Evolutionary conservation across 2,888 invertebrate species (phyloP), one percentile per base, ranked within the genome.

Genomic region (Epinotia demarniana): DNA sequence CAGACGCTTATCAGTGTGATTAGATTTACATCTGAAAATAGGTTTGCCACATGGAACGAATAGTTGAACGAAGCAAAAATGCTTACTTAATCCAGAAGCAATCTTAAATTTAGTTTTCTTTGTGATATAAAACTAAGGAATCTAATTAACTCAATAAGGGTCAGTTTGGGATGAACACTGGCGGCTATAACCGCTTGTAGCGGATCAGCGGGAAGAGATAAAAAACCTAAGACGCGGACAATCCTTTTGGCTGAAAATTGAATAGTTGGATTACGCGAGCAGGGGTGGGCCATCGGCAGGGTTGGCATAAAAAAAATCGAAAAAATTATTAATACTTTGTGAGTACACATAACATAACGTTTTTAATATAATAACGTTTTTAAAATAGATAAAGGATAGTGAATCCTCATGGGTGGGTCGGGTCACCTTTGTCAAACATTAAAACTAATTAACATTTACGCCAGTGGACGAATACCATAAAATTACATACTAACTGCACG

Each of bases 251-350:
- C 88, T 90, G 90, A 89, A 92, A 93, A 93, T 94, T 93, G 92
- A 91, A 93, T 93, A 92, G 92, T 92, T 90, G 93, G 93, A 94
- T 94, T 94, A 93, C 85, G 86, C 83, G 89, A 88, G 87, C 86
- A 86, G 86, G 87, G 86, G 83, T 72, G 80, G 75, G 68, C 53
- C 46, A 33, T 64, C 68, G 73, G 8, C 80, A 89, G 89, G 88
- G 89, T 71, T 89, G 89, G 19, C 81, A 61, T 13, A 19, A n/a
- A 46, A 19, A 63, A 9, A 27, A n/a, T 46, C 4, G 12, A 16
- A n/a, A 46, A 2, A 13, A 33, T 8, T 11, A 61, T 60, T 23
- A 58, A 19, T 23, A 9, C 18, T 11, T 19, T 23, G 8, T 3
- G 18, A 49, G 33, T 33, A 33, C 8, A 33, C 33, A 33, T 33